Evolutionary conservation across 2,888 invertebrate species (phyloP), one percentile per base, ranked within the genome.

Genomic region (Phalera bucephala): DNA sequence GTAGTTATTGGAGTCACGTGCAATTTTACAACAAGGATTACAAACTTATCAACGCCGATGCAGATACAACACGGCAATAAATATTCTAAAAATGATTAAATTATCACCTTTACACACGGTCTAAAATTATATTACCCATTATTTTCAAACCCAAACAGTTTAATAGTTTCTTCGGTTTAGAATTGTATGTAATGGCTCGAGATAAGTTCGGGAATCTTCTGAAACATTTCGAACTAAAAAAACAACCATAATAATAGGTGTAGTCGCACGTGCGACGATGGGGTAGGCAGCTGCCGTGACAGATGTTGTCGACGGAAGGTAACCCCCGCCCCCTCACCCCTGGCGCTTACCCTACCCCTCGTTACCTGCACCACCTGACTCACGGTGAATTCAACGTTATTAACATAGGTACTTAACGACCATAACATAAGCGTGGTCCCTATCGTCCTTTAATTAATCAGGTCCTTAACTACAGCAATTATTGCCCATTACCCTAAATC

Each of bases 271-370:
- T 87, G 88, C 82, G 80, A 61, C 58, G 60, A 57, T 50, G 52
- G 59, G 52, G 57, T 53, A 63, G 63, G 80, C 89, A 88, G 89
- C 89, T 87, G 89, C 78, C 64, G 64, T 69, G 87, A 83, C 87
- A 87, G 88, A 83, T 87, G 87, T 73, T 75, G 67, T 65, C 64
- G 76, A 72, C 80, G 81, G 83, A 82, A 80, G 51, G 57, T 45
- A 32, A 60, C 52, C 54, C 55, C 40, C 54, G 46, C 60, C 64
- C 62, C 43, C 62, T 40, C 52, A 34, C 50, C 52, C 39, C 45
- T 36, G 36, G 46, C 31, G 32, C 17, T 12, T 42, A 34, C 46
- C 53, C 52, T 60, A 40, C 44, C 52, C 54, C 56, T 56, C 45
- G 43, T 65, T 77, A 77, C 80, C 81, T 80, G 77, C 70, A 58